Evolutionary conservation across 2,113 vertebrate species (phyloP), one percentile per base, ranked within the genome.

Genomic region (Hucho hucho): DNA sequence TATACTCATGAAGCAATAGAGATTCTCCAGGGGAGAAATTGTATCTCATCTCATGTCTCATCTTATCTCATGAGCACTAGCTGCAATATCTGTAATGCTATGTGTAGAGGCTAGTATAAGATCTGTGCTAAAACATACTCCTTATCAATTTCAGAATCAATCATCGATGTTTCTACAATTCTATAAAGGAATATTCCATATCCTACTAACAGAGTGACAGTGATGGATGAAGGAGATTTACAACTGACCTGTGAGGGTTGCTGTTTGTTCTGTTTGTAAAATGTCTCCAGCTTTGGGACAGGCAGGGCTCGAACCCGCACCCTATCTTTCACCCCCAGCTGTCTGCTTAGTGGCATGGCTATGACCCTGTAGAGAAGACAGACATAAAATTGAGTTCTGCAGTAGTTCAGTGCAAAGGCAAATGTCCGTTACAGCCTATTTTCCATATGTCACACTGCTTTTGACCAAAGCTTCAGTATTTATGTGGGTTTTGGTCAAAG

Each of bases 251-350:
- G 88, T 0, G 84, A 79, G 6, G 94, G 94, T 25, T 90, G 89
- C 59, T 86, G 93, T 59, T 80, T 63, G 37, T 20, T 73, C 0
- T 78, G 83, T 53, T 73, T 79, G 63, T 96, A 97, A 87, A 95
- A 95, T 0, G 73, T 72, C 89, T 97, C 96, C 88, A 97, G 87
- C 32, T 89, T 43, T 0, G 91, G 91, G 56, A 92, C 82, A 1
- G 91, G 86, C 3, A 89, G 63, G 1, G 88, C 88, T 81, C 79
- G 91, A 80, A 91, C 80, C 73, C 88, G 61, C 64, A 92, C 63
- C 73, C 86, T 92, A 81, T 96, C 95, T 76, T 78, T 91, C 70
- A 97, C 93, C 3, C 95, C 94, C 80, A 97, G 76, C 64, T 25
- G 75, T 79, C 56, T 87, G 81, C 95, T 93, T 43, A 97, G 86